Base-by-base conservation (phyloP, 2,797 vertebrate genomes). In the Columba guinea region DNA sequence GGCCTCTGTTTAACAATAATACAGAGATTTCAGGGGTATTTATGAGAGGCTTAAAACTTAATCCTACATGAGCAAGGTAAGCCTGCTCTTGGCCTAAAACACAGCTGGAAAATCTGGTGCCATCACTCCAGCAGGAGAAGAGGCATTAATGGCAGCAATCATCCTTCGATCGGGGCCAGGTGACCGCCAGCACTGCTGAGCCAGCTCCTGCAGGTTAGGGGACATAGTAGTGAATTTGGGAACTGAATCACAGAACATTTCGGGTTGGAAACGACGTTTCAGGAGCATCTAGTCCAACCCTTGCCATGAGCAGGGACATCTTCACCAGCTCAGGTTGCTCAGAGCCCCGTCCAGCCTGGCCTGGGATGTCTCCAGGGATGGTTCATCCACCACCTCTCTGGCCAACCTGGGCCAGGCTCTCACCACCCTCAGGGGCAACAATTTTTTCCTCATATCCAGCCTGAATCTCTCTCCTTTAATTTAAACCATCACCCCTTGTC, bases 1-100 rank as follows among this genome's bases (percentile, higher is more conserved):
- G 83, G 74, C 85, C 93, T 94, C 67, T 85, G 91, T 89, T 73
- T 92, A 94, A 91, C 95, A 96, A 83, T 84, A 96, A 96, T 95
- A 94, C 65, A 91, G 80, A 91, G 95, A 97, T 97, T 96, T 94
- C 81, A 84, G 91, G 81, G 90, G 90, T 95, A 95, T 95, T 96
- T 94, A 92, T 87, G 86, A 95, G 93, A 93, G 85, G 94, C 95
- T 96, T 96, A 96, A 89, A 95, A 94, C 74, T 84, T 96, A 96
- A 96, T 95, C 95, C 96, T 93, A 96, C 91, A 94, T 93, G 94
- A 96, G 94, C 90, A 94, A 96, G 93, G 95, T 96, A 97, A 96
- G 94, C 95, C 90, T 89, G 56, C 85, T 94, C 77, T 94, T 93
- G 94, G 95, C 91, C 94, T 95, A 94, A 95, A 96, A 95, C 4